A percentile compares a stretch with the other conserved stretches of the same genome.
phyloP scores from a whole-genome alignment of 2,113 vertebrate species.

The Chroicocephalus ridibundus region DNA sequence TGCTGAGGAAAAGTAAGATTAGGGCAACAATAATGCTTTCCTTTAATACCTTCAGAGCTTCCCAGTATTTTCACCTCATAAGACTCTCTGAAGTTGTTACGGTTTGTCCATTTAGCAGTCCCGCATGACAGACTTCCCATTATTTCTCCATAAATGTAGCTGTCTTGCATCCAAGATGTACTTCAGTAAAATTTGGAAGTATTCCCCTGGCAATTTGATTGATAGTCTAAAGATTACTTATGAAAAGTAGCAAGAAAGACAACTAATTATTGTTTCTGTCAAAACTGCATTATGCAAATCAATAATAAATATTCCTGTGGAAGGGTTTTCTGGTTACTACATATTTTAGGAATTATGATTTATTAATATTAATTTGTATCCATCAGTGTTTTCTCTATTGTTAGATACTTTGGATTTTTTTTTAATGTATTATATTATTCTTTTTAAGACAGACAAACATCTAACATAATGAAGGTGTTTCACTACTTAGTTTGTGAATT shows the following conservation, averaged over 20 bases:
- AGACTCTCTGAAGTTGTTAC: background rate
- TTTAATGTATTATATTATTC: background rate
- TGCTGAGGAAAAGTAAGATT: background rate
- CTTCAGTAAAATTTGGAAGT: background rate
- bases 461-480: background rate
- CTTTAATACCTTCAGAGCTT: background rate
- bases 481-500: background rate
- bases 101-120: background rate
- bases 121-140: rapidly evolving
- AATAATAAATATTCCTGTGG: background rate
- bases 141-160: background rate
- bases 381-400: background rate
- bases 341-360: background rate
- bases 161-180: background rate
- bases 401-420: background rate
- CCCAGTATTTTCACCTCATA: background rate
- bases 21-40: background rate
- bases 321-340: background rate
- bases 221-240: background rate
- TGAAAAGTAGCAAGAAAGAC: background rate
- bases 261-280: background rate
- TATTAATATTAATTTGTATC: background rate
- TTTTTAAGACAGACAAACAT: background rate
- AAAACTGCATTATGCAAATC: background rate
- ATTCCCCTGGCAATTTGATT: background rate